Percentiles rank a stretch among this genome's conserved stretches.
Evolutionary conservation across 2,888 invertebrate species (phyloP).

Genomic region (Conomelus anceps): DNA sequence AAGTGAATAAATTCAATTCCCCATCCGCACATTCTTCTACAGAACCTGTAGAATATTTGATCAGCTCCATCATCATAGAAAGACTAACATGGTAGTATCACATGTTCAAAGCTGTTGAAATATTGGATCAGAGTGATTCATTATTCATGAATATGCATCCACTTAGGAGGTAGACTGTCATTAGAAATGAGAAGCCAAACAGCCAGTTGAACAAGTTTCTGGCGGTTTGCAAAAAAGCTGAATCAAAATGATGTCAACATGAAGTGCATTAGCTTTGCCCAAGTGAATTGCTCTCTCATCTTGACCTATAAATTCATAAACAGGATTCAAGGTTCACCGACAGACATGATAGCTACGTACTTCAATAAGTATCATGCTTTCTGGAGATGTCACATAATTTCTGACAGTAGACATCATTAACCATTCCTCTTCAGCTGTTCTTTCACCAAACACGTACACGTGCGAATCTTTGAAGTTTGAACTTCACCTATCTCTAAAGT

Average conservation of each 20-base stretch:
- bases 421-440: background rate
- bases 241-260: background rate
- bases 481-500: too few relatives aligned
- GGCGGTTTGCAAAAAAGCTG: background rate
- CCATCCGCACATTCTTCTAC: background rate
- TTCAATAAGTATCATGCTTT: background rate
- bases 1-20: too few relatives aligned
- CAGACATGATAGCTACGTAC: too few relatives aligned
- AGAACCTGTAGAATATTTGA: background rate
- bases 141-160: background rate
- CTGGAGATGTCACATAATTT: background rate
- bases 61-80: background rate
- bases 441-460: background rate
- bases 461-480: background rate
- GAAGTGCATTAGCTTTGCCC: background rate
- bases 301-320: background rate
- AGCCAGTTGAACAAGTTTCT: background rate
- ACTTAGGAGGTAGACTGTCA: background rate
- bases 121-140: background rate
- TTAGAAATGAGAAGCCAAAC: background rate
- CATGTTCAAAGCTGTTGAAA: background rate
- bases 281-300: background rate
- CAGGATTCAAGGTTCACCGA: background rate
- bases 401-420: background rate
- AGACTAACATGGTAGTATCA: background rate